Conservation (phyloP, 2,113 vertebrate species). For the Ivindomyrus marchei region DNA sequence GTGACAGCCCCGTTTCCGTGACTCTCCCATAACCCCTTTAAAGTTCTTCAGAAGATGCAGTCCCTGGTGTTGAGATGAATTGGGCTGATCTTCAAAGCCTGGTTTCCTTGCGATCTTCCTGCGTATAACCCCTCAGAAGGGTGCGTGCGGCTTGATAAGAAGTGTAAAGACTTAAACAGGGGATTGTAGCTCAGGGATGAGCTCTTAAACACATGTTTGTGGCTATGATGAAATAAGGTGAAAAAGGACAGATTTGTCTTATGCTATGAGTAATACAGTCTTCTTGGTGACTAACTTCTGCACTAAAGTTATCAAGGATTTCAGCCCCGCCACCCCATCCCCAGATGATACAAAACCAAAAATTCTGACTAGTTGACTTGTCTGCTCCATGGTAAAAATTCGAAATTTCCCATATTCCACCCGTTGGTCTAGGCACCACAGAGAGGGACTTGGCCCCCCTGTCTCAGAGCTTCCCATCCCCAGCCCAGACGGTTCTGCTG, state of each 20-base stretch:
- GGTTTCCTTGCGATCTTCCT: neutral
- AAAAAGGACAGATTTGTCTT: neutral
- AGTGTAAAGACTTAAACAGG: neutral
- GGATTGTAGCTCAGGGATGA: neutral
- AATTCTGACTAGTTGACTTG: neutral
- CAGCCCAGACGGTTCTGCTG: slow-evolving; percentile 26
- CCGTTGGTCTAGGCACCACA: neutral
- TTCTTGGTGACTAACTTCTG: neutral
- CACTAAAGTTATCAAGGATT: neutral
- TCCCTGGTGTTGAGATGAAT: neutral
- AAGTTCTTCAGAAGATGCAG: neutral
- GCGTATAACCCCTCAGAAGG: neutral
- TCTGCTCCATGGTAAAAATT: neutral
- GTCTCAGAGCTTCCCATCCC: neutral
- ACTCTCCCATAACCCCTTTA: neutral
- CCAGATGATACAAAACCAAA: neutral
- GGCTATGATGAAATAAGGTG: neutral
- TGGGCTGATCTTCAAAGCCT: neutral
- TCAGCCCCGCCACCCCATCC: neutral
- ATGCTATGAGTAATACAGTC: neutral
- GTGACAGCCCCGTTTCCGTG: neutral
- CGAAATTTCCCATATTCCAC: neutral
- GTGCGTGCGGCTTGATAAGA: neutral
- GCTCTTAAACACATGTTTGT: neutral
- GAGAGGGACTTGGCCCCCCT: neutral